These are phyloP conservation scores for Balaenoptera acutorostrata DNA, from an alignment of 2,113 vertebrate genomes.

Conservation along the genomic window DNA sequence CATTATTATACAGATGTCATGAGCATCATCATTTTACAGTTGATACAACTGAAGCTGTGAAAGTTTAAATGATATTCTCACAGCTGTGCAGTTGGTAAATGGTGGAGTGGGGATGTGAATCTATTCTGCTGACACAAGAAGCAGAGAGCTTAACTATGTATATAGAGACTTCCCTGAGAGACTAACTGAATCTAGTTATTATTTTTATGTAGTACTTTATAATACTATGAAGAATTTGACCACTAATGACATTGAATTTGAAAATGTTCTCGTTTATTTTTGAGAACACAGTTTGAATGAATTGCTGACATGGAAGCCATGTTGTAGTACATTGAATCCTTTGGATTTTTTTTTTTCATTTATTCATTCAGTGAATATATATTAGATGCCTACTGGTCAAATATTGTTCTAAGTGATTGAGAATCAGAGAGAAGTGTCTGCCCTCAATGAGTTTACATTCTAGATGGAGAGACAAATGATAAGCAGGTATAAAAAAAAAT, in stretches of 20 bases:
- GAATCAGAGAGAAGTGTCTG: not conserved
- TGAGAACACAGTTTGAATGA: not conserved
- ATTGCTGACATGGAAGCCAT: not conserved
- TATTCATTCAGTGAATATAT: not conserved
- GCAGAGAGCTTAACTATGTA: not conserved
- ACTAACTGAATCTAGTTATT: not conserved
- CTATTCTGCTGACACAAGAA: not conserved
- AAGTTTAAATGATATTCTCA: not conserved
- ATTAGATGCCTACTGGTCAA: not conserved
- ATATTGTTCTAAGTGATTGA: not conserved
- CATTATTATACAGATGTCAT: not conserved
- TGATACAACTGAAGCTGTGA: not conserved
- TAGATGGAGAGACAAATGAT: not conserved
- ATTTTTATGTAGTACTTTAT: not conserved
- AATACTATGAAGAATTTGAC: not conserved
- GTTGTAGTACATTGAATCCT: not conserved
- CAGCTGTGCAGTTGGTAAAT: not conserved
- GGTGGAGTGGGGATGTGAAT: not conserved
- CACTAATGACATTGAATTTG: not conserved
- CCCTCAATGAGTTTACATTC: not conserved
- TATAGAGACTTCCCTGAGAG: not conserved
- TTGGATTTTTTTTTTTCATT: not conserved
- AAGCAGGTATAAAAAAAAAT: not conserved
- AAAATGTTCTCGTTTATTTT: not conserved
- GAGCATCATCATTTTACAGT: not conserved